Conservation (phyloP, 2,797 vertebrate species). For the Euphonia xanthogaster region DNA sequence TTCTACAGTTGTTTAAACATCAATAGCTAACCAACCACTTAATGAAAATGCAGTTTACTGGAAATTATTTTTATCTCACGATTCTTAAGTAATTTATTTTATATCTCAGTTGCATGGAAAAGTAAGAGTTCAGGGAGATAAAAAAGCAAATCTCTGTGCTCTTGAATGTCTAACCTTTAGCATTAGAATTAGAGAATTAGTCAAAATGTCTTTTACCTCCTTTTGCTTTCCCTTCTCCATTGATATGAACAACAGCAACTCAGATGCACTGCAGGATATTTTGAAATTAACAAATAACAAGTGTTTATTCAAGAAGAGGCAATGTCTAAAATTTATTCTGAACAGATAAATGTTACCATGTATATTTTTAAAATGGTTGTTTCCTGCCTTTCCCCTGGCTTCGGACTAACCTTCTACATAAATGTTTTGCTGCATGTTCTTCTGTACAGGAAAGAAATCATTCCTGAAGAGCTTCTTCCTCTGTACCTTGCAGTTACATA, state of each 20-base stretch:
- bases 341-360: not conserved
- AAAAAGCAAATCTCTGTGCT: not conserved
- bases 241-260: not conserved
- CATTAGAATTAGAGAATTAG: not conserved
- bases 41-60: conserved; percentile 46
- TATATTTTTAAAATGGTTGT: not conserved
- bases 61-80: conserved; percentile 53
- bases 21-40: conserved; percentile 58
- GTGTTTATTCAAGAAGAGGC: not conserved
- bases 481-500: not conserved
- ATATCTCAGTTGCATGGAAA: not conserved
- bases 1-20: conserved; percentile 59
- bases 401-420: not conserved
- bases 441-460: not conserved
- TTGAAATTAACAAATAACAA: not conserved
- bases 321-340: not conserved
- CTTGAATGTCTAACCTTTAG: not conserved
- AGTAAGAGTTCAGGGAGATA: not conserved
- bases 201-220: not conserved
- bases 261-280: not conserved
- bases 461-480: not conserved
- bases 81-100: conserved; percentile 28
- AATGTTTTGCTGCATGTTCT: not conserved
- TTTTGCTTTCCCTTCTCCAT: not conserved
- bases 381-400: not conserved